A percentile compares a stretch with the other conserved stretches of the same genome.
These are phyloP conservation scores for Oscheius sp. DNA, from an alignment of 2,888 invertebrate species.

Conservation along the genomic window DNA sequence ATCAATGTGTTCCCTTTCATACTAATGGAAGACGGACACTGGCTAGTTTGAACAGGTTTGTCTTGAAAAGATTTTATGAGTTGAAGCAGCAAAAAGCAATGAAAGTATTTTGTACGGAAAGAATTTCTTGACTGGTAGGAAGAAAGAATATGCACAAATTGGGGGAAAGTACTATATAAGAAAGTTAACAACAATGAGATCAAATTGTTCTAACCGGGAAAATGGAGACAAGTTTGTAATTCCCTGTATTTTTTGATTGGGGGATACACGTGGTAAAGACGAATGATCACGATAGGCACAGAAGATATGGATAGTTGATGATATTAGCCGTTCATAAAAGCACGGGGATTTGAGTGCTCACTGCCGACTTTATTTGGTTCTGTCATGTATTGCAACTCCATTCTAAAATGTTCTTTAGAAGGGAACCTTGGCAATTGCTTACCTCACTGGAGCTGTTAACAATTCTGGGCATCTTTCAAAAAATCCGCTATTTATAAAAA, in stretches of 20 bases:
- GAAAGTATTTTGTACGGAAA: not conserved
- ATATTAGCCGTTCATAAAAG: conserved; percentile 17
- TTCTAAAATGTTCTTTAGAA: not conserved
- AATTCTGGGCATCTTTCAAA: not conserved
- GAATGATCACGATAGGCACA: conserved; percentile 16
- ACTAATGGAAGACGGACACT: not conserved
- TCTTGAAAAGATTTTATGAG: conserved; percentile 1
- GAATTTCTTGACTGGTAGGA: too few species aligned
- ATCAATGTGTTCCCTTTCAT: not conserved
- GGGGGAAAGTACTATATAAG: too few species aligned
- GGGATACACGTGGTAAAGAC: conserved; percentile 17
- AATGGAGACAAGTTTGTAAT: conserved; percentile 12
- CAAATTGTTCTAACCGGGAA: conserved; percentile 15
- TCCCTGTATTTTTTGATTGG: conserved; percentile 8
- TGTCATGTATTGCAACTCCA: conserved; percentile 16
- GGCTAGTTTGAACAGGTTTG: too few species aligned
- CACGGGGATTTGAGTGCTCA: conserved; percentile 5
- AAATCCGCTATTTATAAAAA: not conserved
- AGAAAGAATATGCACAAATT: too few species aligned
- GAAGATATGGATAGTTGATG: not conserved
- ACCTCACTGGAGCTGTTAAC: conserved; percentile 1
- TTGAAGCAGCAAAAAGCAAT: not conserved
- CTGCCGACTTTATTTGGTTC: conserved; percentile 7
- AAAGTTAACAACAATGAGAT: conserved; percentile 2
- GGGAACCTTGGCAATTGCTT: not conserved